These are phyloP conservation scores for Spongia lamella DNA, from an alignment of 37 sponge, comb jelly and placozoan species.

Conservation along the genomic window DNA sequence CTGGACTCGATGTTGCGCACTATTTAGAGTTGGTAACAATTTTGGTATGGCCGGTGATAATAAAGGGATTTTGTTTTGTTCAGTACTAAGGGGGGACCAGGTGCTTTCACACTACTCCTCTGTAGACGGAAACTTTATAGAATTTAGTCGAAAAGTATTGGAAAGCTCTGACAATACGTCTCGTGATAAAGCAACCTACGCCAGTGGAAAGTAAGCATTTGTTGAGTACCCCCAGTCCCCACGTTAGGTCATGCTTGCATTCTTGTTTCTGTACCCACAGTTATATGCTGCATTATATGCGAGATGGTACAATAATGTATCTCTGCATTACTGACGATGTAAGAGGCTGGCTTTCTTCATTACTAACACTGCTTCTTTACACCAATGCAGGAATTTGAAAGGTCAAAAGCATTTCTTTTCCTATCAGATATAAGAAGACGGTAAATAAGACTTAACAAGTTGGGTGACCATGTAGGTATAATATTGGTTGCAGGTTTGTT, in stretches of 20 bases:
- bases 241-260: not conserved
- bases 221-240: not conserved
- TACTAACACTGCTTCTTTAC: not conserved
- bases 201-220: conserved; percentile 55
- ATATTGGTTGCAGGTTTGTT: too few relatives aligned
- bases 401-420: conserved; percentile 83
- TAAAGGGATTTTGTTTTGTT: conserved; percentile 9
- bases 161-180: conserved; percentile 1
- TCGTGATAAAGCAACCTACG: conserved; percentile 48
- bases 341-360: conserved; percentile 13
- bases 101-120: conserved; percentile 62
- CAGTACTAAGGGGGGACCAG: not conserved
- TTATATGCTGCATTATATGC: conserved; percentile 80
- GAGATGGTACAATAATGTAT: conserved; percentile 65
- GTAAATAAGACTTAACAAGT: conserved; percentile 37
- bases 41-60: conserved; percentile 9
- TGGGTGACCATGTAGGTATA: too few relatives aligned
- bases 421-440: conserved; percentile 48
- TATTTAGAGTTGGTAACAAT: not conserved
- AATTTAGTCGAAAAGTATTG: conserved; percentile 62
- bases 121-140: conserved; percentile 71
- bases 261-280: conserved; percentile 21
- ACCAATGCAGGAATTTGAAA: conserved; percentile 69
- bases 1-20: not conserved
- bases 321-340: conserved; percentile 88